Evolutionary conservation across 2,113 vertebrate species (phyloP).

Genomic region (Murina feae): DNA sequence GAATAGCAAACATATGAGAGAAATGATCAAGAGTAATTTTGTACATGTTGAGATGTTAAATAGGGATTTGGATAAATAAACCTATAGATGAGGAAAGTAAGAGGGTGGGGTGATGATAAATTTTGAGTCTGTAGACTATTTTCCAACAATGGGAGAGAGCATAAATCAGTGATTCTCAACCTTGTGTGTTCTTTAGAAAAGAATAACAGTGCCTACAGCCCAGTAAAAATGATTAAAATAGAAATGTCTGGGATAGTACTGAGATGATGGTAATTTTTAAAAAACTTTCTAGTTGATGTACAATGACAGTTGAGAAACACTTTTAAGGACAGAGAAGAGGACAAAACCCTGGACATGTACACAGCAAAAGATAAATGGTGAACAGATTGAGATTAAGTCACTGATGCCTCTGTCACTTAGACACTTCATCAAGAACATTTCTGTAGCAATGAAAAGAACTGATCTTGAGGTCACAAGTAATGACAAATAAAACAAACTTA

Average conservation of each 20-base stretch:
- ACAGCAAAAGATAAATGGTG: not conserved
- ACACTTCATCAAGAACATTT: constrained; percentile 42
- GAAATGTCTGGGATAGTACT: not conserved
- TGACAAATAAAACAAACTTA: not conserved
- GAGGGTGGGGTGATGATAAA: not conserved
- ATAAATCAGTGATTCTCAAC: not conserved
- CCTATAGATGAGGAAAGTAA: not conserved
- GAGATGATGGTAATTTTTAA: not conserved
- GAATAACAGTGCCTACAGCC: not conserved
- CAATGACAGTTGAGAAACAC: not conserved
- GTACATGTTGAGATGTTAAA: not conserved
- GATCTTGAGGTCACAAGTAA: constrained; percentile 44
- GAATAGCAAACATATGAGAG: not conserved
- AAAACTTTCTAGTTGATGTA: not conserved
- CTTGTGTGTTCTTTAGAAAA: not conserved
- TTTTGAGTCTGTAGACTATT: not conserved
- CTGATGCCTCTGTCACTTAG: not conserved
- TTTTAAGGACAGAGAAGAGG: not conserved
- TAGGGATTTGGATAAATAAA: not conserved
- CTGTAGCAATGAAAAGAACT: constrained; percentile 6
- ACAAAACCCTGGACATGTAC: not conserved
- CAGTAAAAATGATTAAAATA: not conserved
- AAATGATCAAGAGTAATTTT: not conserved
- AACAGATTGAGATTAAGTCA: constrained; percentile 41
- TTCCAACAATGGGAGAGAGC: not conserved